Conservation (phyloP, 2,888 invertebrate species). For the Sialis fuliginosa region DNA sequence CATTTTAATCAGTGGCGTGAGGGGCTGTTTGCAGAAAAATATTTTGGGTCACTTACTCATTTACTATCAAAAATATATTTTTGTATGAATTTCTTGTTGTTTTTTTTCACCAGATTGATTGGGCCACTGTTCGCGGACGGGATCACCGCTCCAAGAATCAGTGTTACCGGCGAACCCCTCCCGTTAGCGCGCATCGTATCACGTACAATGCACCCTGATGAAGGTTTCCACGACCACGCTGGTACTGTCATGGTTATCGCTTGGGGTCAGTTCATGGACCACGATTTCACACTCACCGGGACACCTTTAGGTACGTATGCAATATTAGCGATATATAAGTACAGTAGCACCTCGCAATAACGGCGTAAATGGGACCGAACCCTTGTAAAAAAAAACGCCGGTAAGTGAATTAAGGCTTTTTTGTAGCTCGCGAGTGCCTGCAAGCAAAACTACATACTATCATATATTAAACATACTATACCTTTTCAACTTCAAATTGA, state of each 20-base stretch:
- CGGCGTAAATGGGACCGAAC: too few species aligned
- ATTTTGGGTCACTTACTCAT: too few species aligned
- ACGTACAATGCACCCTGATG: slow-evolving; percentile 81
- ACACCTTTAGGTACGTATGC: slow-evolving; percentile 59
- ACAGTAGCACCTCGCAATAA: not conserved
- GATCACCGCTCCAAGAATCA: slow-evolving; percentile 66
- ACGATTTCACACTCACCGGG: slow-evolving; percentile 77
- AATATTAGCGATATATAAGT: not conserved
- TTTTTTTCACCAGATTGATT: slow-evolving; percentile 39
- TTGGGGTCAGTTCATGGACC: slow-evolving; percentile 93
- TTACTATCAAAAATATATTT: too few species aligned
- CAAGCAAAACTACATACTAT: too few species aligned
- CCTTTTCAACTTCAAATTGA: too few species aligned
- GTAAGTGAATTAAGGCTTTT: too few species aligned
- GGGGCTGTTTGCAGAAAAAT: too few species aligned
- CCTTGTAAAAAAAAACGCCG: too few species aligned
- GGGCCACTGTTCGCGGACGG: slow-evolving; percentile 74
- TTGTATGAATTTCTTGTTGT: too few species aligned
- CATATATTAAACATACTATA: too few species aligned
- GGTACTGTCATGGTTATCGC: slow-evolving; percentile 86
- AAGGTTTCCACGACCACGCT: slow-evolving; percentile 84
- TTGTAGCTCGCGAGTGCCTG: too few species aligned
- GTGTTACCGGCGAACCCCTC: slow-evolving; percentile 55
- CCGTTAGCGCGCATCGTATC: slow-evolving; percentile 75
- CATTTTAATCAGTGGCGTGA: too few species aligned